These are phyloP conservation scores for Hirundo rustica DNA, from an alignment of 2,797 vertebrate species.

Conservation along the genomic window DNA sequence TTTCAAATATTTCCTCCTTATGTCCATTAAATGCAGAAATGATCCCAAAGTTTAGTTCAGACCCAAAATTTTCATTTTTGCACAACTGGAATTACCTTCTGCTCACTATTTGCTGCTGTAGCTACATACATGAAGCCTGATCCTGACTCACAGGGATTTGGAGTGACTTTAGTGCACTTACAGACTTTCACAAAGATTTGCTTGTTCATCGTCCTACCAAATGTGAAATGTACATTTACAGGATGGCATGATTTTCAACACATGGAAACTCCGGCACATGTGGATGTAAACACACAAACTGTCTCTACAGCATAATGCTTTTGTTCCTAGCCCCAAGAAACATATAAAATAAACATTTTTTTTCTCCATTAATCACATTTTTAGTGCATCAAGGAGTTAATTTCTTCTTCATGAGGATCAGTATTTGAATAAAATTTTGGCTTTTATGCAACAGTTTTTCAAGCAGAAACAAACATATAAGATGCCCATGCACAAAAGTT, in stretches of 20 bases:
- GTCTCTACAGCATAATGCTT: neutral
- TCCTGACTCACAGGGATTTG: neutral
- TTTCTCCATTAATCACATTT: neutral
- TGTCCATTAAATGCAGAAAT: neutral
- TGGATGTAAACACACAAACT: neutral
- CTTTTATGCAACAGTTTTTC: neutral
- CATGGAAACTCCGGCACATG: neutral
- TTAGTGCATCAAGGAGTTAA: neutral
- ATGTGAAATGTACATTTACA: neutral
- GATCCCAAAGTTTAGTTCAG: neutral
- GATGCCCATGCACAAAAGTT: neutral
- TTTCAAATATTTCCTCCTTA: neutral
- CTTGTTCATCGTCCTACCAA: neutral
- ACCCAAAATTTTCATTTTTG: neutral
- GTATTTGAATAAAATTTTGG: neutral
- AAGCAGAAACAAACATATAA: neutral
- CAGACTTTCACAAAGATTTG: neutral
- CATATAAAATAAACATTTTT: neutral
- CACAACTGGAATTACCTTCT: neutral
- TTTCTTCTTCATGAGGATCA: neutral
- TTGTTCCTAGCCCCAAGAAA: neutral
- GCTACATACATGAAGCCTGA: neutral
- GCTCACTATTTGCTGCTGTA: neutral
- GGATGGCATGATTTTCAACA: neutral
- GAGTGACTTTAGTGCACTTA: neutral